phyloP scores from a whole-genome alignment of 2,888 invertebrate species.

The Nipponacmea schrenckii region DNA sequence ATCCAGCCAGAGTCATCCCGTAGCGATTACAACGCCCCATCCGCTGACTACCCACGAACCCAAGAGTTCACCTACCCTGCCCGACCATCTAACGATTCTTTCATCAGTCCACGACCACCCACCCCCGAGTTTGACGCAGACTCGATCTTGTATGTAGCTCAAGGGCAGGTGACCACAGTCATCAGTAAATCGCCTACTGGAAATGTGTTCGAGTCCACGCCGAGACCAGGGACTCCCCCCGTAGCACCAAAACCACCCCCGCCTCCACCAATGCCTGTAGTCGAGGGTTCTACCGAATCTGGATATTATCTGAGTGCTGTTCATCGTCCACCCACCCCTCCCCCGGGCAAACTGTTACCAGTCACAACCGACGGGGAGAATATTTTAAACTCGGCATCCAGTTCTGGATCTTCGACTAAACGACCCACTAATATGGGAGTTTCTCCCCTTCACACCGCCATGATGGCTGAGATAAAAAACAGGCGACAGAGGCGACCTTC shows the following conservation, averaged over 20 bases:
- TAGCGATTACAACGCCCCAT: neutral
- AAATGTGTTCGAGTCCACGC: neutral
- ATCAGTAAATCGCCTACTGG: neutral
- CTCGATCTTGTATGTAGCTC: neutral
- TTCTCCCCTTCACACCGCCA: neutral
- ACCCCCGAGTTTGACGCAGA: neutral
- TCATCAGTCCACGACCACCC: neutral
- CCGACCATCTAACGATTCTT: neutral
- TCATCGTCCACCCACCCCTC: neutral
- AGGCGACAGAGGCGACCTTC: neutral
- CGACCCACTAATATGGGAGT: neutral
- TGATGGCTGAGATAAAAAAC: neutral
- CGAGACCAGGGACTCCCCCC: neutral
- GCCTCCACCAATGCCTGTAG: neutral
- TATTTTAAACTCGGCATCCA: neutral
- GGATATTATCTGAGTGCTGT: neutral
- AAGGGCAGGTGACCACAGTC: neutral
- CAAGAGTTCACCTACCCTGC: neutral
- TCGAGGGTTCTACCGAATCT: neutral
- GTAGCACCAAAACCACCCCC: neutral
- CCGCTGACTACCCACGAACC: neutral
- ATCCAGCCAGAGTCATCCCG: neutral
- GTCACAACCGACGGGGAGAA: neutral
- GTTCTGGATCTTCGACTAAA: neutral
- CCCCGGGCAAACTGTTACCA: neutral